Conservation (phyloP, 2,888 invertebrate genomes). For the Heliconius sara region DNA sequence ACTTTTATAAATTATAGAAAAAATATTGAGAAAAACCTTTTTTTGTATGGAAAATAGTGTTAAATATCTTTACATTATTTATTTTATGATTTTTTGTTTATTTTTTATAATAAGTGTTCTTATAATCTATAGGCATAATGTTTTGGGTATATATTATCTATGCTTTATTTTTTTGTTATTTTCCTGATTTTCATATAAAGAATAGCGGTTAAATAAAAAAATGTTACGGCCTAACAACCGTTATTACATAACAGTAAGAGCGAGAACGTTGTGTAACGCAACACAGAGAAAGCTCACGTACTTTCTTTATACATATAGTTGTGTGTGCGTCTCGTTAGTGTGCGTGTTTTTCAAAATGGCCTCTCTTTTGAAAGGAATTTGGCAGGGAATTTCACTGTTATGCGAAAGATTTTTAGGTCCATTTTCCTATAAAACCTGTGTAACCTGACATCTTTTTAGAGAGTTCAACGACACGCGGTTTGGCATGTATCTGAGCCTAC, state of each 20-base stretch:
- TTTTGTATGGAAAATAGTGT: not conserved
- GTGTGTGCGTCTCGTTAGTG: slow-evolving; percentile 67
- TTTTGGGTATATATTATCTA: not conserved
- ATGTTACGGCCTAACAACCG: slow-evolving; percentile 80
- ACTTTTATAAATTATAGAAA: slow-evolving; percentile 61
- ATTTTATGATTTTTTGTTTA: not conserved
- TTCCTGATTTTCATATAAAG: slow-evolving; percentile 53
- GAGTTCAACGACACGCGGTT: slow-evolving; percentile 79
- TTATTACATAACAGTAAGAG: slow-evolving; percentile 82
- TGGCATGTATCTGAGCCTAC: slow-evolving; percentile 75
- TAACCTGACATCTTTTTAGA: slow-evolving; percentile 67
- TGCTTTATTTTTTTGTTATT: not conserved
- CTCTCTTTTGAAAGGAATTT: slow-evolving; percentile 57
- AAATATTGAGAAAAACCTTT: not conserved
- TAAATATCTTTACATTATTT: slow-evolving; percentile 35
- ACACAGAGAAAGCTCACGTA: slow-evolving; percentile 82
- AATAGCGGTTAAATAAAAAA: slow-evolving; percentile 73
- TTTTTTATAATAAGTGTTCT: not conserved
- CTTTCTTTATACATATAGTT: slow-evolving; percentile 72
- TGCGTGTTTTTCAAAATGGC: slow-evolving; percentile 67
- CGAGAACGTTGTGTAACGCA: slow-evolving; percentile 79
- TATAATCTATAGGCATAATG: not conserved
- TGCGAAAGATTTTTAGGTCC: slow-evolving; percentile 53
- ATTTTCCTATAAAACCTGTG: slow-evolving; percentile 55
- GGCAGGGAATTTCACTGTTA: slow-evolving; percentile 63